These are phyloP conservation scores for Calephelis perditalis DNA, from an alignment of 2,888 invertebrate species.

Conservation along the genomic window DNA sequence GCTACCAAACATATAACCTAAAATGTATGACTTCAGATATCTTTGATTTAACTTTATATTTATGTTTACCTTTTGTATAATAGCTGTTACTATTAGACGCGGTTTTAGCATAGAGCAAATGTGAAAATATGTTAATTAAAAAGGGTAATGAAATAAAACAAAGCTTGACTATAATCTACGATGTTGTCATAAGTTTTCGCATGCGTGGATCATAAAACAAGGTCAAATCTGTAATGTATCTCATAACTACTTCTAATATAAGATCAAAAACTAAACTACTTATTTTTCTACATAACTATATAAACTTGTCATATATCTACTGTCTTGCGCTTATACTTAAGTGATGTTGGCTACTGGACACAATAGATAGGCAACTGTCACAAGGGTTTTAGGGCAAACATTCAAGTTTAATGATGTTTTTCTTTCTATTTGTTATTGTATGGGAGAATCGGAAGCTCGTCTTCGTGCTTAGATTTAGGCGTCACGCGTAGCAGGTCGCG, in stretches of 20 bases:
- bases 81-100: too few species aligned
- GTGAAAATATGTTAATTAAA: too few species aligned
- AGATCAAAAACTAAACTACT: not conserved
- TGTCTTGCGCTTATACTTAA: conserved; percentile 1
- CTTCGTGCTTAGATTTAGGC: conserved; percentile 54
- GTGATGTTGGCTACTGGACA: conserved; percentile 6
- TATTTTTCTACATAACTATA: not conserved
- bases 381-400: conserved; percentile 23
- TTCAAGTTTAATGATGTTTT: conserved; percentile 22
- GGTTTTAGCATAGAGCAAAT: too few species aligned
- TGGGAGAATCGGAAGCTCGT: conserved; percentile 63
- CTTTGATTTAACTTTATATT: too few species aligned
- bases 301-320: not conserved
- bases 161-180: not conserved
- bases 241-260: not conserved
- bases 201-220: conserved; percentile 10
- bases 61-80: too few species aligned
- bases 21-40: too few species aligned
- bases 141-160: not conserved
- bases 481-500: conserved; percentile 68
- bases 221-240: conserved; percentile 9
- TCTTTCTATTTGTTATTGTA: conserved; percentile 41
- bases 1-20: too few species aligned
- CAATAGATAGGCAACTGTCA: conserved; percentile 10
- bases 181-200: conserved; percentile 6